Evolutionary conservation across 2,888 invertebrate species (phyloP), one percentile per base, ranked within the genome.

Genomic region (Apeira syringaria): DNA sequence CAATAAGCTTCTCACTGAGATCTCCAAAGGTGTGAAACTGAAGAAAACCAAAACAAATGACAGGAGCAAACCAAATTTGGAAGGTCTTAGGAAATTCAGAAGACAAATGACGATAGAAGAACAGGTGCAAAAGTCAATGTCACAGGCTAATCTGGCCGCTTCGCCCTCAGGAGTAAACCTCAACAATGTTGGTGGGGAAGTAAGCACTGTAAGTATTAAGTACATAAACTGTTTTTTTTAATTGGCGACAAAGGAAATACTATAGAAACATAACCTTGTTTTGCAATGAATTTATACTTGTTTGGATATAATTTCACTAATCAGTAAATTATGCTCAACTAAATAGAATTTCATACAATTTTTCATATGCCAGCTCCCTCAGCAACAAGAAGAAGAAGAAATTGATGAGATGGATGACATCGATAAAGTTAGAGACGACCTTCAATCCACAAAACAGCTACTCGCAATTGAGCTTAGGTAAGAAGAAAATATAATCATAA

Each of bases 361-460:
- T 2, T 18, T 9, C 1, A 38, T 12, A 12, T 22, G 61, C 15
- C 46, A 64, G 59, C 65, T 61, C 13, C 45, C 76, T 63, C 69
- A 10, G 68, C 76, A 32, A 62, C 70, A 1, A 38, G 92, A 93
- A 61, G 93, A 92, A 62, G 93, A 93, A 39, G 95, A 94, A 61
- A 93, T 92, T 8, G 97, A 97, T 70, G 97, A 97, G 68, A 93
- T 97, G 91, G 97, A 97, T 61, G 97, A 97, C 67, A 97, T 97
- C 59, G 97, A 97, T 67, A 96, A 95, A 71, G 94, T 97, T 9
- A 92, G 97, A 59, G 97, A 97, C 70, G 97, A 97, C 74, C 91
- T 97, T 24, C 97, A 97, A 72, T 97, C 97, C 44, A 97, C 97
- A 4, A 97, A 97, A 79, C 97, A 97, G 85, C 93, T 97, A 91